A percentile compares a stretch with the other conserved stretches of the same genome.
These are phyloP conservation scores for Lomographa bimaculata DNA, from an alignment of 2,888 invertebrate genomes.

Conservation along the genomic window DNA sequence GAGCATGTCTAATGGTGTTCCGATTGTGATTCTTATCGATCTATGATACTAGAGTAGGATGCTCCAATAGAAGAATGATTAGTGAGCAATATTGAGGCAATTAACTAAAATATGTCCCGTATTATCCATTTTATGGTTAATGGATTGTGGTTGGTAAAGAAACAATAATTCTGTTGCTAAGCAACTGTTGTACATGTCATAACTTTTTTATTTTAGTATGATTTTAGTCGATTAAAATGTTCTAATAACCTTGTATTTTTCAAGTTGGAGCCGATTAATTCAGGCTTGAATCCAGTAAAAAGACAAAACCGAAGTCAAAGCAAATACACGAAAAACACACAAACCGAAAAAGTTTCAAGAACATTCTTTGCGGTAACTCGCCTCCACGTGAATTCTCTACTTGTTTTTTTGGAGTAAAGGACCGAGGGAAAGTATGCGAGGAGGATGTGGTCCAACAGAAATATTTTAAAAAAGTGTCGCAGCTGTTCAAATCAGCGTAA, in stretches of 20 bases:
- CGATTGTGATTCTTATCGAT: conserved; percentile 13
- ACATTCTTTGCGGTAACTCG: conserved; percentile 25
- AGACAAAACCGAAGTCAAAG: conserved; percentile 31
- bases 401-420: conserved; percentile 17
- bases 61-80: not conserved
- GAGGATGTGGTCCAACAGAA: conserved; percentile 4
- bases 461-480: no score
- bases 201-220: no score
- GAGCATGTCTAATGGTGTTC: conserved; percentile 19
- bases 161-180: no score
- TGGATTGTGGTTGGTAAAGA: no score
- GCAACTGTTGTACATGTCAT: no score
- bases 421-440: not conserved
- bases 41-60: not conserved
- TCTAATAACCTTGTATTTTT: no score
- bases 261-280: no score
- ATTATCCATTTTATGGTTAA: no score
- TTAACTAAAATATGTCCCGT: no score
- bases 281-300: conserved; percentile 14
- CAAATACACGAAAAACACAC: conserved; percentile 36
- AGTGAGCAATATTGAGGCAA: not conserved
- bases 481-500: no score
- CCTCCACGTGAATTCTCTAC: conserved; percentile 7
- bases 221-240: no score
- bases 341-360: conserved; percentile 27